Base-by-base conservation (phyloP, 1,140 invertebrate species). In the Fopius arisanus region DNA sequence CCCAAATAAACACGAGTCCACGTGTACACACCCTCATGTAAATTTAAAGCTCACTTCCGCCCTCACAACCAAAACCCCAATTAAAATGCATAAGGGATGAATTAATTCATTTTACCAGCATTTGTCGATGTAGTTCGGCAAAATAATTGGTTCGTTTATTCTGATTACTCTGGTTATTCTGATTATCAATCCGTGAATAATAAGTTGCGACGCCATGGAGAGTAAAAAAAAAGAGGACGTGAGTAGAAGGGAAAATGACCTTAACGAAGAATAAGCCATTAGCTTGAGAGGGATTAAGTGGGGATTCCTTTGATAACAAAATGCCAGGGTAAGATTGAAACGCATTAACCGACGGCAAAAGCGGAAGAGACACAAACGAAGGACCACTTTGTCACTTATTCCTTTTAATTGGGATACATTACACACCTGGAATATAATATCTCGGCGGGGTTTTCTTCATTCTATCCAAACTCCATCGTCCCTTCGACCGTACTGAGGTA, bases 391-490 rank as follows among this genome's bases (percentile, higher is more conserved):
- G 71, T 37, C 69, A 73, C 67, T 43, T 78, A 77, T 68, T 77
- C 77, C 37, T 75, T 74, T 73, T 79, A 78, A 79, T 78, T 78
- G 76, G 80, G 77, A 80, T 77, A 71, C 73, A 79, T 79, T 79
- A 78, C 62, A 73, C 54, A 59, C 41, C 43, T 54, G 73, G 77
- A 72, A 78, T 75, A 71, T 69, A 76, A 69, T 63, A 62, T 68
- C 48, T 67, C 40, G 68, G 26, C 63, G 33, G 43, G 54, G 16
- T 59, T 26, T 59, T 10, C 54, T 59, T 59, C 54, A 14, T 59
- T 59, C 23, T 59, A 59, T 59, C 54, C 19, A 9, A 59, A n/a
- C 19, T 26, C 14, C 3, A 26, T 23, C 54, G 54, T 26, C 21
- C 12, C 54, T 59, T 59, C 54, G 23, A 59, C 19, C 54, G 19